Base-by-base conservation (phyloP, 2,888 invertebrate genomes). In the Cerceris ruficornis region DNA sequence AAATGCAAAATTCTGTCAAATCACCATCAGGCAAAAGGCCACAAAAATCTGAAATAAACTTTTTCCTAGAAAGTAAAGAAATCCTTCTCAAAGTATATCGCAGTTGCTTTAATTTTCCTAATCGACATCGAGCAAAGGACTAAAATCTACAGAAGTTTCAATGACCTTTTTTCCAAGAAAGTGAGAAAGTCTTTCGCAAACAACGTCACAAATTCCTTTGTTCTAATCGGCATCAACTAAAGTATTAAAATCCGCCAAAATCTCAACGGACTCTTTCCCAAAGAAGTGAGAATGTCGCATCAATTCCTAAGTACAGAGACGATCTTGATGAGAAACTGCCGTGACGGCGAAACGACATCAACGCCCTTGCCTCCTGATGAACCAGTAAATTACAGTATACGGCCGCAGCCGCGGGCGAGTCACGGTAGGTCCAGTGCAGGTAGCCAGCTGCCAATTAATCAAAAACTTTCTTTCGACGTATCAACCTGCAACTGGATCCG, bases 341-440 rank as follows among this genome's bases (percentile, higher is more conserved):
- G 71, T 75, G 70, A 65, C 54, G 65, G 60, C 46, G 70, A 69
- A 75, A 75, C 55, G 66, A 65, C 65, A 65, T 59, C 59, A 64
- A 65, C 55, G 65, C 49, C 50, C 11, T 15, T 43, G n/a, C 46
- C 60, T n/a, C 50, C 46, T 59, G 52, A 65, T 57, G 68, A 14
- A 2, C 61, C 60, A 17, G n/a, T 14, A 72, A 69, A 75, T 75
- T 79, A 55, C 39, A 68, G 17, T 57, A 14, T 39, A n/a, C 11
- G 54, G 42, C 50, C 17, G 6, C 9, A 28, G 46, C 46, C 46
- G 46, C 46, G 5, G 46, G 46, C 46, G 1, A 11, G 46, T 46
- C 8, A 11, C 46, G 46, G 46, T 46, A 11, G 46, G 46, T 46
- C 46, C 46, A 11, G 8, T 46, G 46, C 46, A 11, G 46, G 52